These are phyloP conservation scores for Andrena camellia DNA, from an alignment of 2,888 invertebrate species.

Conservation along the genomic window DNA sequence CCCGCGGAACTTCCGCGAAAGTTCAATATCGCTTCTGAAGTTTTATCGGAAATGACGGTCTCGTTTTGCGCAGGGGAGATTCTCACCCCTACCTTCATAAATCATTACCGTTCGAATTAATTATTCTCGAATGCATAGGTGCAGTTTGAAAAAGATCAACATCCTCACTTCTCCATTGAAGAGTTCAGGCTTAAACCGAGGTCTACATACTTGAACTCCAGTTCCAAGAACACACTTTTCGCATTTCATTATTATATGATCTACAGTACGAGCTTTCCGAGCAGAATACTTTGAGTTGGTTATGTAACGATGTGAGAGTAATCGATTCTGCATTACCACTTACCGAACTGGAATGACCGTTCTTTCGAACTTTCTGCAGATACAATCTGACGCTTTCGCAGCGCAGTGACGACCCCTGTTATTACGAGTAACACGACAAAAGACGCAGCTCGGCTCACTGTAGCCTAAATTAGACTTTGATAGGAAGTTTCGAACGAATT, in stretches of 20 bases:
- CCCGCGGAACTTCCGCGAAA: background rate
- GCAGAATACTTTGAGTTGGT: no score
- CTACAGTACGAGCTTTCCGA: no score
- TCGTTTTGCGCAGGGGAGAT: background rate
- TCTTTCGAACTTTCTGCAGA: background rate
- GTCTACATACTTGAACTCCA: background rate
- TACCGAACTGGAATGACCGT: background rate
- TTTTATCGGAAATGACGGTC: slow-evolving; percentile 27
- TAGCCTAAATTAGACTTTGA: slow-evolving; percentile 54
- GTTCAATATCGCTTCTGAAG: slow-evolving; percentile 43
- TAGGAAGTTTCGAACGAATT: slow-evolving; percentile 47
- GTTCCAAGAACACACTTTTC: no score
- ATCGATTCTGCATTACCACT: background rate
- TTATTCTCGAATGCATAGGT: background rate
- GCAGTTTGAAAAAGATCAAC: background rate
- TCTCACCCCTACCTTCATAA: background rate
- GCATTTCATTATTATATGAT: no score
- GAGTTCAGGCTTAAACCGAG: background rate
- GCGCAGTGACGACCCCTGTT: background rate
- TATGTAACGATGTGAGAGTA: no score
- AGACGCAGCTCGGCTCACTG: background rate
- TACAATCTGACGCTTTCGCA: background rate
- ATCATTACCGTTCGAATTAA: slow-evolving; percentile 28
- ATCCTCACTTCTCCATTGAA: background rate
- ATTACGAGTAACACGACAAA: slow-evolving; percentile 20